phyloP scores from a whole-genome alignment of 1,140 invertebrate species.

The Lepidurus apus region DNA sequence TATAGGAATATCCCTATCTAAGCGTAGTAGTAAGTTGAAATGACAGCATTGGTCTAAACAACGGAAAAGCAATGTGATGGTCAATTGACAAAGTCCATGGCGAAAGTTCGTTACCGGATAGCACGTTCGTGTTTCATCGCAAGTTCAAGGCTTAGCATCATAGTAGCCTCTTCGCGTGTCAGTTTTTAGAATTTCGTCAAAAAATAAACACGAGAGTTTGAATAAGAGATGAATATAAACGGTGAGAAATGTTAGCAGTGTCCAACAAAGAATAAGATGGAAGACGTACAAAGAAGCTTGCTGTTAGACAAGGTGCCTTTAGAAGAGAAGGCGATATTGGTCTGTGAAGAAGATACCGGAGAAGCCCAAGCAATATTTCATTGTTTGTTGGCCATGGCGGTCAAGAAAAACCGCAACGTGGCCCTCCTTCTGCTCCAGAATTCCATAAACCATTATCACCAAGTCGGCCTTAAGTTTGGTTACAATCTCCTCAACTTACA shows the following conservation, averaged over 20 bases:
- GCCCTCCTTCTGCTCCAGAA: constrained; percentile 23
- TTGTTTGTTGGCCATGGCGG: constrained; percentile 19
- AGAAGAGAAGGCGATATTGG: constrained; percentile 24
- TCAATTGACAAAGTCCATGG: too few species aligned
- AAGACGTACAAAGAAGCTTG: constrained; percentile 28
- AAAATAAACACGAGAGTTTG: background rate
- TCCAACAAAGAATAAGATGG: background rate
- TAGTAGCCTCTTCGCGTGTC: too few species aligned
- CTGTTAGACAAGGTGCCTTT: constrained; percentile 30
- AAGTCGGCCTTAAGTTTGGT: constrained; percentile 27
- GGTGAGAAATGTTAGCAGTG: background rate
- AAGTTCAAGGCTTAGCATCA: too few species aligned
- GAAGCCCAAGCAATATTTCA: constrained; percentile 25
- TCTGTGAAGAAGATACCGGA: constrained; percentile 26
- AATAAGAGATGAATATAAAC: background rate
- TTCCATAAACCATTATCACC: constrained; percentile 23
- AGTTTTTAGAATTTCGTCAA: too few species aligned
- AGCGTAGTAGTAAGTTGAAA: too few species aligned
- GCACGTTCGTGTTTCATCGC: too few species aligned
- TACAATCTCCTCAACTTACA: constrained; percentile 26
- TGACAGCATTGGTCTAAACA: too few species aligned
- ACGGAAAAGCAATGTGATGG: too few species aligned
- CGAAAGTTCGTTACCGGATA: too few species aligned
- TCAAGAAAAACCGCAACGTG: constrained; percentile 29
- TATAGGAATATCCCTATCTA: too few species aligned